A percentile compares a stretch with the other conserved stretches of the same genome.
Conservation (phyloP, 2,113 vertebrate species). For the Petrocephalus microphthalmus region DNA sequence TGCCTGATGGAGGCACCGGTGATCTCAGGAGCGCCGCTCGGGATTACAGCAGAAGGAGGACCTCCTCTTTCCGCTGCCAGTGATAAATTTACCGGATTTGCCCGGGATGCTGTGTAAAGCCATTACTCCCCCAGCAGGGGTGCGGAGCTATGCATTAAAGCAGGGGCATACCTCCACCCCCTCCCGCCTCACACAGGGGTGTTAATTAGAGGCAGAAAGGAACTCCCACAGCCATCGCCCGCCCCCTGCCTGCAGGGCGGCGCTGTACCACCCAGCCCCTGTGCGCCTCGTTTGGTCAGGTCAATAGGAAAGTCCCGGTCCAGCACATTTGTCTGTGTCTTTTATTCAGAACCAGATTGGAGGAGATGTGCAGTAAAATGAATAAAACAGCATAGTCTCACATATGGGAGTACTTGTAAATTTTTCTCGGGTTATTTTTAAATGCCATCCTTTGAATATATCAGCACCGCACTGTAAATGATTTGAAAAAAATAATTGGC, state of each 20-base stretch:
- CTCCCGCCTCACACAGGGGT: not conserved
- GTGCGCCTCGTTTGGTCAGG: not conserved
- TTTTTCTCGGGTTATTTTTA: not conserved
- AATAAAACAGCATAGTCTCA: not conserved
- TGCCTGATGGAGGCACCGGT: not conserved
- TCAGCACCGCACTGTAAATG: not conserved
- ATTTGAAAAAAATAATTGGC: not conserved
- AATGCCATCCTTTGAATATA: not conserved
- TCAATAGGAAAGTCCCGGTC: not conserved
- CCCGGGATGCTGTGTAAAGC: not conserved
- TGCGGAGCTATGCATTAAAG: conserved; percentile 17
- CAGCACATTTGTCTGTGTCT: not conserved
- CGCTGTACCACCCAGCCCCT: not conserved
- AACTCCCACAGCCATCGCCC: not conserved
- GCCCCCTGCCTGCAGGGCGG: not conserved
- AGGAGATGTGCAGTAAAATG: not conserved
- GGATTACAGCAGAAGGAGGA: not conserved
- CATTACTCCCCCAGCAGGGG: not conserved
- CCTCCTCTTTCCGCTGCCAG: not conserved
- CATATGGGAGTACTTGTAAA: not conserved
- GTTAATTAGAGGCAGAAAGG: conserved; percentile 21
- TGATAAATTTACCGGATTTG: conserved; percentile 16
- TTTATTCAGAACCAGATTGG: not conserved
- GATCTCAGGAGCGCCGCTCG: not conserved
- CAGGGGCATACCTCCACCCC: not conserved